phyloP scores from a whole-genome alignment of 2,888 invertebrate species.

The Gisinianus flammeolus region DNA sequence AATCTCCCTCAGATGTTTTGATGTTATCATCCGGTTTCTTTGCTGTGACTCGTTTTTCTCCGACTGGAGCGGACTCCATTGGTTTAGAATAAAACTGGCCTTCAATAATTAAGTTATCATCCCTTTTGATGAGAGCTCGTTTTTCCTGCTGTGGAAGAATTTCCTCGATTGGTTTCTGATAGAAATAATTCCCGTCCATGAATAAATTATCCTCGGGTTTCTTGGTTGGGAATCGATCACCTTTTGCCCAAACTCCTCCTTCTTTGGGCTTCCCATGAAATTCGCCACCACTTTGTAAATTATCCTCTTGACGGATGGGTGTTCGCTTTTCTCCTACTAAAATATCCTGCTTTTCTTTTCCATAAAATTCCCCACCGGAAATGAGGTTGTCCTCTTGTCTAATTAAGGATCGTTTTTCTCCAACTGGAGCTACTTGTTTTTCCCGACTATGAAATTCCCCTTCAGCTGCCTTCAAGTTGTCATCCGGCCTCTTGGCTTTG shows the following conservation, averaged over 20 bases:
- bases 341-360: conserved; percentile 62
- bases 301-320: conserved; percentile 63
- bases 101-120: conserved; percentile 67
- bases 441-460: conserved; percentile 64
- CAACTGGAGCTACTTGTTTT: conserved; percentile 61
- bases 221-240: conserved; percentile 60
- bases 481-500: conserved; percentile 59
- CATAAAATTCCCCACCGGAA: conserved; percentile 62
- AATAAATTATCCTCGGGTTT: conserved; percentile 63
- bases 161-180: conserved; percentile 49
- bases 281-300: conserved; percentile 69
- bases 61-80: conserved; percentile 60
- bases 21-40: conserved; percentile 68
- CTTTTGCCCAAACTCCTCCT: conserved; percentile 43
- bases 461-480: conserved; percentile 61
- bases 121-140: background rate
- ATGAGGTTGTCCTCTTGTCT: conserved; percentile 62
- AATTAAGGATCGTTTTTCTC: conserved; percentile 59
- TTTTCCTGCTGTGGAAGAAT: conserved; percentile 44
- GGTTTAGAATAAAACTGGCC: conserved; percentile 66
- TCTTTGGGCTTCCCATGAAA: conserved; percentile 62
- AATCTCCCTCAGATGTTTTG: conserved; percentile 66
- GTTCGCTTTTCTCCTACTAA: conserved; percentile 61
- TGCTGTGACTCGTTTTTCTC: conserved; percentile 63
- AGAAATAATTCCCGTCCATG: conserved; percentile 61